Base-by-base conservation (phyloP, 2,797 vertebrate genomes). In the Pseudotriccus pelzelni region DNA sequence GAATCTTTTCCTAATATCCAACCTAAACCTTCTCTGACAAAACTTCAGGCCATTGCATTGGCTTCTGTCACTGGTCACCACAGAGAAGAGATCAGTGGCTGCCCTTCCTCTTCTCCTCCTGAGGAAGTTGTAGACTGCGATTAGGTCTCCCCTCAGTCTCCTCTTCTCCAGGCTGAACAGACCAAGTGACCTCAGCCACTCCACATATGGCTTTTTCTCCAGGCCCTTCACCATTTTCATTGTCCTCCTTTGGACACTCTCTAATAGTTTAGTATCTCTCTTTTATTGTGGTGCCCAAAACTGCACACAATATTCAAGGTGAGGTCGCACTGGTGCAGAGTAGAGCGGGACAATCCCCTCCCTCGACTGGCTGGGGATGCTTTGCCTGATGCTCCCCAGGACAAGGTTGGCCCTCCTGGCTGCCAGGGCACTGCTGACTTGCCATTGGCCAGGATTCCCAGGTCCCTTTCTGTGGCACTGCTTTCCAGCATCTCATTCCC, bases 311-410 rank as follows among this genome's bases (percentile, higher is more conserved):
- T 18, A 12, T 64, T n/a, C 15, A n/a, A 64, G 15, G 7, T 64
- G 30, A 64, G 30, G 30, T 22, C 4, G 1, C 30, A 2, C 21
- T 21, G 43, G 9, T 23, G 60, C 41, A n/a, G 30, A 44, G 41
- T 15, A n/a, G 62, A 63, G 62, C 1, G 1, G 21, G 62, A 44
- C 41, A 63, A 63, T n/a, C 62, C 41, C 21, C 21, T n/a, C 30
- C 62, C 21, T 44, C 1, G 14, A 23, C 21, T 1, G 0, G 14
- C 21, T 44, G 21, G 20, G 0, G 8, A n/a, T n/a, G 41, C 30
- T 63, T 32, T 63, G 21, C 62, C 28, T 63, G 62, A 44, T 43
- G 41, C 14, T 15, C 30, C 10, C 10, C 22, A 9, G 22, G 22
- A 24, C 41, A 24, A 1, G 2, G 22, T n/a, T 64, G 62, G 41